Percentiles rank a stretch among this genome's conserved stretches.
Conservation (phyloP, 2,888 invertebrate genomes). For the Habroteleia sp. region DNA sequence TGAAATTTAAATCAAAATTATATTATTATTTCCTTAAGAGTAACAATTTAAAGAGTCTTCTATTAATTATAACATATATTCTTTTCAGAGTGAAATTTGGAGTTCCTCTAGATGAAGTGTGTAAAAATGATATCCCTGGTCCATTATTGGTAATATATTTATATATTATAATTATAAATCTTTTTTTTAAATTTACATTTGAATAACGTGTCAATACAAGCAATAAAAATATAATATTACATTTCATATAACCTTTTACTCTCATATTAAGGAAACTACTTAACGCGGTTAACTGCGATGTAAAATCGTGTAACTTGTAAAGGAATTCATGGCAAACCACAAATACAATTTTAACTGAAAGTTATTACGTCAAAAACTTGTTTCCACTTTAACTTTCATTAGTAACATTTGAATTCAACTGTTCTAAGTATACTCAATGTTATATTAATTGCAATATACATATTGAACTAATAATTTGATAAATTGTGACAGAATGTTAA, state of each 20-base stretch:
- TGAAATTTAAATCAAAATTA: too few species aligned
- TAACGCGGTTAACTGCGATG: constrained; percentile 27
- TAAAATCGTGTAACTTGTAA: constrained; percentile 39
- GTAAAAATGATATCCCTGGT: constrained; percentile 97
- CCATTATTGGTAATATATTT: constrained; percentile 87
- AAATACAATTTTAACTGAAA: constrained; percentile 28
- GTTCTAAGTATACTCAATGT: too few species aligned
- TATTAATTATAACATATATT: constrained; percentile 20
- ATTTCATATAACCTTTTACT: constrained; percentile 25
- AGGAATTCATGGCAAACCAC: constrained; percentile 29
- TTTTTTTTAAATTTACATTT: too few species aligned
- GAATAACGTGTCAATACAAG: not conserved
- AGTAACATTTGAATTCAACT: not conserved
- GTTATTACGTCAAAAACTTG: constrained; percentile 2
- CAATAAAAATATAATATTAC: constrained; percentile 5
- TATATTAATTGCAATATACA: too few species aligned
- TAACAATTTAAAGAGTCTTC: too few species aligned
- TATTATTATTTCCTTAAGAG: too few species aligned
- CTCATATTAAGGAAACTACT: constrained; percentile 31
- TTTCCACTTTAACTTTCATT: constrained; percentile 4
- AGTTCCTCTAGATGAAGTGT: constrained; percentile 93
- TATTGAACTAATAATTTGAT: too few species aligned
- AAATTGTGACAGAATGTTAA: too few species aligned
- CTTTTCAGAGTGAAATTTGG: constrained; percentile 92
- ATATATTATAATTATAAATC: not conserved